Conservation (phyloP, 2,797 vertebrate genomes). For the Hirundo rustica region DNA sequence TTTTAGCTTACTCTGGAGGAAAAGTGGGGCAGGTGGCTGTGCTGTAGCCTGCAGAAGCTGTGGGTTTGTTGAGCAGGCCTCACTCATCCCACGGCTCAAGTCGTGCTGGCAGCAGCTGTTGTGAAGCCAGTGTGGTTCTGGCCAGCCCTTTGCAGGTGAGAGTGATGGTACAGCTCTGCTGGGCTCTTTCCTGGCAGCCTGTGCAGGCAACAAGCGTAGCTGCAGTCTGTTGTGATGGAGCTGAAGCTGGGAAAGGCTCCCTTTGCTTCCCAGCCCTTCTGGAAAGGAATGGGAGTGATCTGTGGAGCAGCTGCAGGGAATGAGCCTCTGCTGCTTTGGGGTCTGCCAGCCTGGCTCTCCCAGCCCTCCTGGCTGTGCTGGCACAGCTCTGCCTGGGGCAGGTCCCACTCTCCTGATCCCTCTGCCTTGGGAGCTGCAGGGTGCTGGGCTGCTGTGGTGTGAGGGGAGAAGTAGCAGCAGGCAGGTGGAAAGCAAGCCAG, state of each 20-base stretch:
- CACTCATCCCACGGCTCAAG: neutral
- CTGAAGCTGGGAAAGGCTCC: neutral
- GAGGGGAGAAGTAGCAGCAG: neutral
- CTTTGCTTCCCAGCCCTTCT: neutral
- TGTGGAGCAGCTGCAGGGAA: neutral
- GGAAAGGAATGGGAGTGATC: neutral
- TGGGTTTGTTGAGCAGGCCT: neutral
- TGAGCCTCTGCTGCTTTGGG: neutral
- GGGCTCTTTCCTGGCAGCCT: neutral
- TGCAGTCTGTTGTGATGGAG: neutral
- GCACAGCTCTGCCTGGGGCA: neutral
- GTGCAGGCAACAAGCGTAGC: neutral
- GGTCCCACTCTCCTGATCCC: fast-evolving
- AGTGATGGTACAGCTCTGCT: neutral
- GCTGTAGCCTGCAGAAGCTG: neutral
- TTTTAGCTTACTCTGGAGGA: neutral
- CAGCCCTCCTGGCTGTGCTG: neutral
- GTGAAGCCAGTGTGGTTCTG: neutral
- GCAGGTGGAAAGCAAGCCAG: neutral
- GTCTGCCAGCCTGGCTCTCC: neutral
- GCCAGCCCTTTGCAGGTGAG: neutral
- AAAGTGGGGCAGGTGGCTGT: neutral
- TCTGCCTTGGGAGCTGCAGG: neutral
- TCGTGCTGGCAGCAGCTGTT: neutral
- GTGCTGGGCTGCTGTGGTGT: neutral